These are phyloP conservation scores for Salticus scenicus DNA, from an alignment of 2,888 invertebrate species.

Conservation along the genomic window DNA sequence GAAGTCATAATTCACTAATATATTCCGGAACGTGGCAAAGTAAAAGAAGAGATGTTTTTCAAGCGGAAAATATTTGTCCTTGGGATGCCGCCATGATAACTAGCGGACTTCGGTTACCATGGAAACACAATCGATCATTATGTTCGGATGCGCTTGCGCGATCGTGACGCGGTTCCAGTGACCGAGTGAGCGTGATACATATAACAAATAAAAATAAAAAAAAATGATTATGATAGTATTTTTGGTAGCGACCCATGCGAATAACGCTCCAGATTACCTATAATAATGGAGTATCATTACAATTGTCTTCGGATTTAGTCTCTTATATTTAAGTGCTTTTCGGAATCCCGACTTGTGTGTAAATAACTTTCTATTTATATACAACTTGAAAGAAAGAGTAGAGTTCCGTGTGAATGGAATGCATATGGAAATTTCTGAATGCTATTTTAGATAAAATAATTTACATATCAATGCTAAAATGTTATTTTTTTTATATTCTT, in stretches of 20 bases:
- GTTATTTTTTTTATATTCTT: no score
- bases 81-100: slow-evolving; percentile 4
- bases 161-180: slow-evolving; percentile 4
- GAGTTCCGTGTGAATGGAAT: background rate
- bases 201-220: background rate
- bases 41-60: background rate
- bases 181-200: background rate
- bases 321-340: background rate
- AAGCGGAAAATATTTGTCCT: slow-evolving; percentile 1
- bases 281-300: background rate
- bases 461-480: no score
- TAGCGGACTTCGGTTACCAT: slow-evolving; percentile 1
- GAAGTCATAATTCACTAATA: background rate
- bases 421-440: background rate
- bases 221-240: background rate
- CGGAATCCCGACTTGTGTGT: background rate
- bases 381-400: background rate
- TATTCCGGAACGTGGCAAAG: background rate
- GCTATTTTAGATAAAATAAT: no score
- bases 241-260: background rate
- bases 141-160: slow-evolving; percentile 10
- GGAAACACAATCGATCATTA: background rate
- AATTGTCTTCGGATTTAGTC: background rate
- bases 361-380: slow-evolving; percentile 12
- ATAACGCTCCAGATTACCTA: background rate